Evolutionary conservation across 1,140 invertebrate genomes (phyloP).

Genomic region (Drosophila pruinosa): DNA sequence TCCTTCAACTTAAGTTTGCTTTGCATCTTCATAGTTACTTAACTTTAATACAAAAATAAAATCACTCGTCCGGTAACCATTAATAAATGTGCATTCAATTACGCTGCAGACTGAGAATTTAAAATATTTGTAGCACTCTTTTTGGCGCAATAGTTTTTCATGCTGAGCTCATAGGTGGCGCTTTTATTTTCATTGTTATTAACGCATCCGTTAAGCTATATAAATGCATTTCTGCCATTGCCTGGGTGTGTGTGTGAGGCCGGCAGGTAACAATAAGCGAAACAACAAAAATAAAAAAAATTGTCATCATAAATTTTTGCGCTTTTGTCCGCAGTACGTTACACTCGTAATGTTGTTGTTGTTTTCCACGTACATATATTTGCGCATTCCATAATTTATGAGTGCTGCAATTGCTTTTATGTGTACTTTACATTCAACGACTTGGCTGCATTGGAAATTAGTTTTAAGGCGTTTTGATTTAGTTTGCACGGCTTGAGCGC

Average conservation of each 20-base stretch:
- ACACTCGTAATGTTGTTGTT: not conserved
- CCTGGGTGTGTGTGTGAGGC: slow-evolving; percentile 8
- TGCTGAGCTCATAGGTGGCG: slow-evolving; percentile 27
- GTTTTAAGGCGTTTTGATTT: slow-evolving; percentile 61
- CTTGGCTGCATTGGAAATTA: slow-evolving; percentile 55
- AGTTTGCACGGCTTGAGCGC: slow-evolving; percentile 29
- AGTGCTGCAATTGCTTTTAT: slow-evolving; percentile 50
- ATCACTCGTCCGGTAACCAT: too few relatives aligned
- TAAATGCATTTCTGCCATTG: slow-evolving; percentile 41
- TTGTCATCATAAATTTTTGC: slow-evolving; percentile 33
- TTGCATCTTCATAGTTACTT: too few relatives aligned
- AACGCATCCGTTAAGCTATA: slow-evolving; percentile 34
- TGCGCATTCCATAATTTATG: slow-evolving; percentile 47
- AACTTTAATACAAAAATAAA: too few relatives aligned
- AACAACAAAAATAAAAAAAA: slow-evolving; percentile 15
- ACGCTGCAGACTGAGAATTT: slow-evolving; percentile 9
- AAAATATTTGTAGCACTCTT: slow-evolving; percentile 57
- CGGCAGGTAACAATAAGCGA: slow-evolving; percentile 15
- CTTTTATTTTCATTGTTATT: slow-evolving; percentile 40
- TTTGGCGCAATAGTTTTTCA: slow-evolving; percentile 36
- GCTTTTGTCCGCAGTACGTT: slow-evolving; percentile 40
- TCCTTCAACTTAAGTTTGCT: too few relatives aligned
- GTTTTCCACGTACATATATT: not conserved
- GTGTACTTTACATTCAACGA: slow-evolving; percentile 34
- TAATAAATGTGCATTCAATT: slow-evolving; percentile 26